Conservation (phyloP, 1,140 invertebrate species). For the Drosophila kanapiae region DNA sequence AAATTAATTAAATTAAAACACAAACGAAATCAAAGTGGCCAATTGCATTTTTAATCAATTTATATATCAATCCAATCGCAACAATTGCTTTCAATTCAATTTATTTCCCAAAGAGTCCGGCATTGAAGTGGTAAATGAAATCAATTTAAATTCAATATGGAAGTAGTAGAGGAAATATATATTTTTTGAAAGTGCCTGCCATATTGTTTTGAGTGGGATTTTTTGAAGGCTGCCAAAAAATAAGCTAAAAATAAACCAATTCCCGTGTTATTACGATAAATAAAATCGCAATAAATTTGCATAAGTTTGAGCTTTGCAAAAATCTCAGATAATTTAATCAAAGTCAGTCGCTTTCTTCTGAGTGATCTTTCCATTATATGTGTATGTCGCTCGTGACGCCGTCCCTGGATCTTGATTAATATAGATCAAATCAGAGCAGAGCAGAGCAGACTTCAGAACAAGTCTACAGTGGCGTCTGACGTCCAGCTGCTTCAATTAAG, state of each 20-base stretch:
- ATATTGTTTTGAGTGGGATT: neutral
- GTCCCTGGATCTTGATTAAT: constrained; percentile 75
- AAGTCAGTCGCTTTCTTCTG: constrained; percentile 34
- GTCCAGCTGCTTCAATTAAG: constrained; percentile 77
- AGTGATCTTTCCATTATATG: constrained; percentile 35
- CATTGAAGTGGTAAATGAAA: constrained; percentile 26
- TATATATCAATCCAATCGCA: constrained; percentile 20
- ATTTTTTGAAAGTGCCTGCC: neutral
- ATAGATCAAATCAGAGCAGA: constrained; percentile 75
- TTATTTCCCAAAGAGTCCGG: constrained; percentile 7
- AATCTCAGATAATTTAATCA: constrained; percentile 59
- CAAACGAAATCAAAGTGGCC: constrained; percentile 20
- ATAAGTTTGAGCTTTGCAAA: constrained; percentile 20
- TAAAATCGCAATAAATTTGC: constrained; percentile 60
- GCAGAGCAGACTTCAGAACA: constrained; percentile 47
- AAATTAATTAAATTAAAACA: constrained; percentile 45
- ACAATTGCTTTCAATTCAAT: constrained; percentile 32
- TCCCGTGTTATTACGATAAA: constrained; percentile 10
- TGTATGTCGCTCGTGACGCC: constrained; percentile 49
- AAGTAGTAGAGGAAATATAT: neutral
- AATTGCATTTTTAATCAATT: constrained; percentile 39
- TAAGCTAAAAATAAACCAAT: constrained; percentile 25
- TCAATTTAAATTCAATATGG: constrained; percentile 13
- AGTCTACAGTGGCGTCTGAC: constrained; percentile 72
- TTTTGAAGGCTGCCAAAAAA: constrained; percentile 26